A percentile compares a stretch with the other conserved stretches of the same genome.
phyloP scores from a whole-genome alignment of 2,888 invertebrate species.

The Drosophila fulvimacula region DNA sequence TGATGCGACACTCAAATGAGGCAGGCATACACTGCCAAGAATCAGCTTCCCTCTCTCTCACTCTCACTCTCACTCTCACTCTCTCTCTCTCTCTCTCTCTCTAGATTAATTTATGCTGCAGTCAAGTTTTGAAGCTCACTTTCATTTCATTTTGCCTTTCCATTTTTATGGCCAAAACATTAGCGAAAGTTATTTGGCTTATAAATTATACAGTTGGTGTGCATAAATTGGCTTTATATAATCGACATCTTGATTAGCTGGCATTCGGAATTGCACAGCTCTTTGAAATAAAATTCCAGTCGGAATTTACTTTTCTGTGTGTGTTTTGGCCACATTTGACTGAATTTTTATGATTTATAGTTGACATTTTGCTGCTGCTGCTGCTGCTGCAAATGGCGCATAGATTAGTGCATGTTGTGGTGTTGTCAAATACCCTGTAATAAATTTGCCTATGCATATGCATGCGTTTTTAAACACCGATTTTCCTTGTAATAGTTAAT shows the following conservation, averaged over 20 bases:
- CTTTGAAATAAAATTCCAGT: background rate
- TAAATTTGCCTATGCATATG: background rate
- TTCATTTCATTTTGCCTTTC: conserved; percentile 16
- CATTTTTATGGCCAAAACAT: conserved; percentile 17
- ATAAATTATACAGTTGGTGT: conserved; percentile 55
- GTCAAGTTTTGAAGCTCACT: conserved; percentile 38
- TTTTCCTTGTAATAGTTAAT: too few species aligned
- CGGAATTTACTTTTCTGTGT: background rate
- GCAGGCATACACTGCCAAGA: conserved; percentile 12
- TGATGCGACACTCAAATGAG: conserved; percentile 42
- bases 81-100: too few species aligned
- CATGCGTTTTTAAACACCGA: too few species aligned
- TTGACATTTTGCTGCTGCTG: conserved; percentile 17
- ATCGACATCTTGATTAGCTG: conserved; percentile 25
- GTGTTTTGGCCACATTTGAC: background rate
- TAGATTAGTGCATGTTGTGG: conserved; percentile 1
- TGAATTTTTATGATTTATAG: conserved; percentile 45
- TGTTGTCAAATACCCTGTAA: background rate
- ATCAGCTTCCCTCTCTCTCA: background rate
- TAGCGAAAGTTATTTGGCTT: conserved; percentile 26
- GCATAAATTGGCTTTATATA: conserved; percentile 47
- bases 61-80: too few species aligned
- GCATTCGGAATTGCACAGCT: conserved; percentile 9
- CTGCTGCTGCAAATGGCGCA: background rate
- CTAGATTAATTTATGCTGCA: conserved; percentile 69